Conservation (phyloP, 1,140 invertebrate species). For the Dendrolimus kikuchii region DNA sequence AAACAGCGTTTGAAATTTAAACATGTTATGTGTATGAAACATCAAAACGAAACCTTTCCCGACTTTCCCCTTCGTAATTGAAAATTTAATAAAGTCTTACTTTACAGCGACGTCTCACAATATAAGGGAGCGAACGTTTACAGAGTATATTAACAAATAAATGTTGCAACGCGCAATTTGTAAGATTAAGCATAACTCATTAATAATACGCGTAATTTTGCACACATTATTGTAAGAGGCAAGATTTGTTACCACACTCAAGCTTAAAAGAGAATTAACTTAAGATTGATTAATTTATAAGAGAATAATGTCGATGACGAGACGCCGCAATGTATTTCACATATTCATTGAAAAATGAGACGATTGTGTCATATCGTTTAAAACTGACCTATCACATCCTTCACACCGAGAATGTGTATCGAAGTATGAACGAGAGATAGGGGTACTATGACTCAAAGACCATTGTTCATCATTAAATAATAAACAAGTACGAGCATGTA, state of each 20-base stretch:
- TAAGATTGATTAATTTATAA: too few relatives aligned
- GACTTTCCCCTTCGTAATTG: slow-evolving; percentile 20
- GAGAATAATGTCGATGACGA: too few relatives aligned
- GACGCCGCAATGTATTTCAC: too few relatives aligned
- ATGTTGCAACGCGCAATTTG: slow-evolving; percentile 1
- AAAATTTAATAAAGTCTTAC: slow-evolving; percentile 29
- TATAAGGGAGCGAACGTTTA: slow-evolving; percentile 7
- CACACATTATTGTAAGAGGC: not conserved
- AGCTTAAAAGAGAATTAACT: too few relatives aligned
- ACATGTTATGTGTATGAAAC: slow-evolving; percentile 3
- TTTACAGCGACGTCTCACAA: slow-evolving; percentile 9
- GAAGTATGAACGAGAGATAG: too few relatives aligned
- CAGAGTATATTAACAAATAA: slow-evolving; percentile 9
- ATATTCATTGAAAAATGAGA: too few relatives aligned
- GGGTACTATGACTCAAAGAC: too few relatives aligned
- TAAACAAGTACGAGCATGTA: too few relatives aligned
- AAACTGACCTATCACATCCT: too few relatives aligned
- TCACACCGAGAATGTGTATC: too few relatives aligned
- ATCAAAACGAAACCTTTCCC: slow-evolving; percentile 9
- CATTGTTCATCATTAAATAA: too few relatives aligned
- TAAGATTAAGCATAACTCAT: not conserved
- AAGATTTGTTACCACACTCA: not conserved
- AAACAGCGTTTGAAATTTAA: slow-evolving; percentile 1
- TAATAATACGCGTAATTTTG: not conserved
- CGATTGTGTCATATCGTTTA: too few relatives aligned